phyloP scores from a whole-genome alignment of 2,113 vertebrate genomes.

The Ptyas mucosa region DNA sequence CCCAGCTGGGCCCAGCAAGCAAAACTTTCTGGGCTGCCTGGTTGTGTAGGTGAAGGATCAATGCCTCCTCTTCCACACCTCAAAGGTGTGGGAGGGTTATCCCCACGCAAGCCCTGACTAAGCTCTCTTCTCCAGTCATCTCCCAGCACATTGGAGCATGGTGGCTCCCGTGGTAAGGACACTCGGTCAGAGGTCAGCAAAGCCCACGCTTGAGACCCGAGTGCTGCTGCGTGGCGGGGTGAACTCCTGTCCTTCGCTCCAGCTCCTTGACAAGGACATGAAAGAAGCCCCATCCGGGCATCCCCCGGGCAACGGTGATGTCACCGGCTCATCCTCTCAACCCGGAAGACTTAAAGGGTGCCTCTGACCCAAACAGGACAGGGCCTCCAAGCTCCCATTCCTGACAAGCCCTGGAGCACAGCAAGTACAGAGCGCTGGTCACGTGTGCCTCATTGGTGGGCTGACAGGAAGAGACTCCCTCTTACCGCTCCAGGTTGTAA shows the following conservation, averaged over 20 bases:
- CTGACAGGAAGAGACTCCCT: not conserved
- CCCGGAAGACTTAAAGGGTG: not conserved
- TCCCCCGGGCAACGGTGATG: not conserved
- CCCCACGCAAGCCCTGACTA: not conserved
- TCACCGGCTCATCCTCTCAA: not conserved
- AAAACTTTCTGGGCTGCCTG: not conserved
- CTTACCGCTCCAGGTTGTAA: slow-evolving; percentile 91
- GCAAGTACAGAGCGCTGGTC: not conserved
- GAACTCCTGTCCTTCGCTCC: too few species aligned
- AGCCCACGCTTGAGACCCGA: too few species aligned
- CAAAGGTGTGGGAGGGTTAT: too few species aligned
- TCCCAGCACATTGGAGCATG: too few species aligned
- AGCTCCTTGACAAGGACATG: too few species aligned
- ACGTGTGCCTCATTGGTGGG: not conserved
- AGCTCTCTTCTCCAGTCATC: not conserved
- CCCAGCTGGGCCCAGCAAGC: not conserved
- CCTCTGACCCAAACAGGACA: not conserved
- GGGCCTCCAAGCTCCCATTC: not conserved
- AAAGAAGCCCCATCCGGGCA: too few species aligned
- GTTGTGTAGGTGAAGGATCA: not conserved
- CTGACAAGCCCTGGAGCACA: not conserved
- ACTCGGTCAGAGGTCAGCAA: too few species aligned
- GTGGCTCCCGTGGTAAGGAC: too few species aligned
- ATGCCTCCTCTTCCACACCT: too few species aligned
- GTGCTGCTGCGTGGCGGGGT: too few species aligned